Conservation (phyloP, 2,797 vertebrate species). For the Urocyon cinereoargenteus region DNA sequence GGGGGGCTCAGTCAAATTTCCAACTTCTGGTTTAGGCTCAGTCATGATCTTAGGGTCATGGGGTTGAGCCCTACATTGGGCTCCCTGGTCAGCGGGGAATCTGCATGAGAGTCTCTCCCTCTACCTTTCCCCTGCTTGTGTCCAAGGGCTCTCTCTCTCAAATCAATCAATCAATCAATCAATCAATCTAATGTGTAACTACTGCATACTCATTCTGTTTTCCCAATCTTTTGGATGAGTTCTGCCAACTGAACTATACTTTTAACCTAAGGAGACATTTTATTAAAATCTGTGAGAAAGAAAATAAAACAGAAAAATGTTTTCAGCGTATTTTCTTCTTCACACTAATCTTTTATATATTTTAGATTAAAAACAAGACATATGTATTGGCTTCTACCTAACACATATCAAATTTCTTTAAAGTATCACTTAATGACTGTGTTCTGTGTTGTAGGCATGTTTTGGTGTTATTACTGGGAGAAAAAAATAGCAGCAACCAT, state of each 20-base stretch:
- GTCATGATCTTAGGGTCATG: neutral
- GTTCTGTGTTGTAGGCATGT: neutral
- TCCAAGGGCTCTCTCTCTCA: neutral
- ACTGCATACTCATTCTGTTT: neutral
- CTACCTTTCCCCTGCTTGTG: neutral
- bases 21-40: neutral
- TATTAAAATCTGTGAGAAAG: neutral
- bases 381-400: neutral
- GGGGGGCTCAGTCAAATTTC: neutral
- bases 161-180: neutral
- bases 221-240: neutral
- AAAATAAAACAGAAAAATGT: constrained; percentile 19
- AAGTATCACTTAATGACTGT: neutral
- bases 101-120: neutral
- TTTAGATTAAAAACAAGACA: neutral
- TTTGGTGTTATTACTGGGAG: neutral
- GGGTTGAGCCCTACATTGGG: neutral
- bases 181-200: neutral
- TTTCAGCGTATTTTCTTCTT: neutral
- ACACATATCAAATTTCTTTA: neutral
- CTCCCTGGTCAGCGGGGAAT: neutral
- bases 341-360: neutral
- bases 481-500: neutral
- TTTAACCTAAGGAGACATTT: neutral
- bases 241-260: neutral